Conservation (phyloP, 2,113 vertebrate genomes). For the Mobula birostris region DNA sequence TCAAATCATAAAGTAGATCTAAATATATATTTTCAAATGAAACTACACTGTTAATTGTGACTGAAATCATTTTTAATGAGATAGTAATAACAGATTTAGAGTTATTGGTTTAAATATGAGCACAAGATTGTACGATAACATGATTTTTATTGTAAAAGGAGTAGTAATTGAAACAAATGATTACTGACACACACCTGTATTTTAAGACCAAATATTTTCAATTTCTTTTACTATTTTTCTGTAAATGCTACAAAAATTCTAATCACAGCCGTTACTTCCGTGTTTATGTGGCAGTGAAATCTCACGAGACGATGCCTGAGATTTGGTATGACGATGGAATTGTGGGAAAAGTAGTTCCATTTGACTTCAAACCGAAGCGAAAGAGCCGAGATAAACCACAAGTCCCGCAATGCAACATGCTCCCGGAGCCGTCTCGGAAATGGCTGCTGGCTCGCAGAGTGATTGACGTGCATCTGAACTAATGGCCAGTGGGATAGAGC, state of each 20-base stretch:
- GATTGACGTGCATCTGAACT: neutral
- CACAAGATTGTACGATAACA: neutral
- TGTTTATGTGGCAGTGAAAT: neutral
- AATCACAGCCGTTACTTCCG: neutral
- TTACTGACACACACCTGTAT: neutral
- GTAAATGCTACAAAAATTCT: neutral
- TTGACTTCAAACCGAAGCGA: fast-evolving
- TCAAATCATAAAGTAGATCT: neutral
- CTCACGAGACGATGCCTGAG: neutral
- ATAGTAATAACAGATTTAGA: neutral
- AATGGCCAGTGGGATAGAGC: neutral
- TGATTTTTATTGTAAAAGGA: slow-evolving; percentile 7
- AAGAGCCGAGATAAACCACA: neutral
- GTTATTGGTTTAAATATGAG: neutral
- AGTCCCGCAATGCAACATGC: neutral
- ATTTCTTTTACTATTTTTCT: neutral
- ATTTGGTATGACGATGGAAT: too few species aligned
- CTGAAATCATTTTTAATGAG: neutral
- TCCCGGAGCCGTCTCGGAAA: neutral
- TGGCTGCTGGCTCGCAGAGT: fast-evolving
- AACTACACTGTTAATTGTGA: neutral
- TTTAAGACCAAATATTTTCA: neutral
- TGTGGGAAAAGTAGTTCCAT: neutral
- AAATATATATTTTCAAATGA: neutral
- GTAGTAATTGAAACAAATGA: neutral